Base-by-base conservation (phyloP, 2,888 invertebrate species). In the Synergus japonicus region DNA sequence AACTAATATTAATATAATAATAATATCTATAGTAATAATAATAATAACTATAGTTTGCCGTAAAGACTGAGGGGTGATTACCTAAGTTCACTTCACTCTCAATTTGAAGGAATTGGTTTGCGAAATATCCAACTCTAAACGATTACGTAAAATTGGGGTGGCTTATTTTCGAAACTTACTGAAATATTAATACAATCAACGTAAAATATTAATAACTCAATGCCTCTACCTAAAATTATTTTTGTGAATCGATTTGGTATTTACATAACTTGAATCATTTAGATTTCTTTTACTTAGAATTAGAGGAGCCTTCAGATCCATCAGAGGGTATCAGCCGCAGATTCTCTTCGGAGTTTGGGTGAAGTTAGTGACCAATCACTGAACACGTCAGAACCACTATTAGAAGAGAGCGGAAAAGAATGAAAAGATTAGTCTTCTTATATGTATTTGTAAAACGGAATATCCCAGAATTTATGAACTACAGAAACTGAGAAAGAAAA, bases 321-420 rank as follows among this genome's bases (percentile, higher is more conserved):
- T 81, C 82, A 81, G 79, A 78, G 78, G 49, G 67, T 76, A 83
- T 83, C 84, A 81, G 37, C 41, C 66, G 73, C 84, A 84, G 84
- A 80, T 77, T 73, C 66, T 41, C 63, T 78, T 76, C 65, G 49
- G 41, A n/a, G 49, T 15, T 46, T 54, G 69, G 29, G 9, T 41
- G n/a, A 12, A 54, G 54, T 73, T 73, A 54, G 73, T 73, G 29
- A 54, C 73, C 73, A 73, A 49, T 73, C 63, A 79, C 66, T 83
- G 81, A 81, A 81, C 80, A 80, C 77, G 84, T 84, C 84, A 84
- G 78, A 79, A 79, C 81, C 81, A 80, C 77, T 76, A 81, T 66
- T 65, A 65, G 66, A 79, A 66, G 76, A 54, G 13, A 37, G 5
- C 4, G 29, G 54, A n/a, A 73, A 73, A 54, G 44, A 43, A 8